A percentile compares a stretch with the other conserved stretches of the same genome.
Conservation (phyloP, 2,113 vertebrate species). For the Collichthys lucidus region DNA sequence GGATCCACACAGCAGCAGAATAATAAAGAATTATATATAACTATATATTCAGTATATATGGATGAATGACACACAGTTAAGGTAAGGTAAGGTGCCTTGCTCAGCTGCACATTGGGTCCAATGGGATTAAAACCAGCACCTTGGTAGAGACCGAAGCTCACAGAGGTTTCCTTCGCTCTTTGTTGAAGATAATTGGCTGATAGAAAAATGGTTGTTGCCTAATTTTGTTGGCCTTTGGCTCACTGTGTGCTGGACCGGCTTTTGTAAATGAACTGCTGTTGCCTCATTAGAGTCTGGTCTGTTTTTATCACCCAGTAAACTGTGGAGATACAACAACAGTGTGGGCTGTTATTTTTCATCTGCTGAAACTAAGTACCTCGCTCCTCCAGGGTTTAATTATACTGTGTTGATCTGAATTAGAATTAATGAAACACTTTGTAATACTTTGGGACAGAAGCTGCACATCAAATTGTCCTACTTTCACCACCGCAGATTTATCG, state of each 20-base stretch:
- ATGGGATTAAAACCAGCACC: background rate
- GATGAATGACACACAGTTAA: background rate
- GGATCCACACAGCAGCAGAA: too few species aligned
- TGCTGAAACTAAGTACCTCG: conserved; percentile 38
- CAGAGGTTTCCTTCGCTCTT: background rate
- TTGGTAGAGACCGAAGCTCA: background rate
- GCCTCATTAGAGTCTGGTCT: conserved; percentile 59
- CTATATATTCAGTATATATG: too few species aligned
- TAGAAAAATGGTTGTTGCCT: conserved; percentile 20
- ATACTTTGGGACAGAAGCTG: conserved; percentile 68
- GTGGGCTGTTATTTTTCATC: conserved; percentile 57
- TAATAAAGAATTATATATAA: too few species aligned
- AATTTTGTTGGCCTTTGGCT: conserved; percentile 32
- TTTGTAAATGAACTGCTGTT: conserved; percentile 48
- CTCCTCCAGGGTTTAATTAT: conserved; percentile 70
- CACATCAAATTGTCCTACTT: conserved; percentile 61
- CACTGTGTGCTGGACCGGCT: background rate
- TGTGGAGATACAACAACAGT: conserved; percentile 61
- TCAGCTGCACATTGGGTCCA: background rate
- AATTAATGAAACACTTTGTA: conserved; percentile 69
- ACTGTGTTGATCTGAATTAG: conserved; percentile 54
- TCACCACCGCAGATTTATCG: conserved; percentile 8
- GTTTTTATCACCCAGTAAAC: conserved; percentile 58
- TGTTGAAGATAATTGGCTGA: conserved; percentile 32
- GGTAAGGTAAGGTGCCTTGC: background rate